These are phyloP conservation scores for Drosophila kepulauana DNA, from an alignment of 1,140 invertebrate genomes.

Conservation along the genomic window DNA sequence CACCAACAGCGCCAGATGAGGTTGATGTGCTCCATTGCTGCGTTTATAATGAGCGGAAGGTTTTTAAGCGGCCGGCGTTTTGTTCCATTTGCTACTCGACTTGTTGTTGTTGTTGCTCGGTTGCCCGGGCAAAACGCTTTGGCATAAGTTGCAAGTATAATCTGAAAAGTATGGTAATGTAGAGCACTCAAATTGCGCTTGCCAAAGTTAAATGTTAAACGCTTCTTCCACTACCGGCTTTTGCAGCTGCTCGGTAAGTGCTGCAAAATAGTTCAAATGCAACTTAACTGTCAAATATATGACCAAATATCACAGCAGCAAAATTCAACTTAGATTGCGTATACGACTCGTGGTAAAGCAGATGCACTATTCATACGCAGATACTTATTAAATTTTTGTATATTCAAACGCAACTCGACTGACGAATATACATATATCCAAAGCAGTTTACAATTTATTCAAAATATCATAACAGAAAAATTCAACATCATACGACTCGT, in stretches of 20 bases:
- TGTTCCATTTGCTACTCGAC: conserved; percentile 16
- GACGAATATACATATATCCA: too few species aligned
- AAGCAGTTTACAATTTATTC: too few species aligned
- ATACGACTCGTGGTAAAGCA: neutral
- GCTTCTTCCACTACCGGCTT: conserved; percentile 1
- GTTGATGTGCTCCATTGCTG: conserved; percentile 61
- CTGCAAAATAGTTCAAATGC: conserved; percentile 19
- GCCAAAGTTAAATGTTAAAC: conserved; percentile 9
- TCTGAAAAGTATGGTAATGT: conserved; percentile 47
- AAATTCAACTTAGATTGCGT: neutral
- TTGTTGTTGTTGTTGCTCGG: conserved; percentile 18
- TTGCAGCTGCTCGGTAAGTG: conserved; percentile 1
- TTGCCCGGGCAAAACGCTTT: conserved; percentile 32
- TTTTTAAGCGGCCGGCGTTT: conserved; percentile 55
- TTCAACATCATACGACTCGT: too few species aligned
- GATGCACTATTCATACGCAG: too few species aligned
- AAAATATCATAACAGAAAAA: too few species aligned
- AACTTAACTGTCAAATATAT: neutral
- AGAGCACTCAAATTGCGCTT: conserved; percentile 36
- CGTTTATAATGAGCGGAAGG: conserved; percentile 75
- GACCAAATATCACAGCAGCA: neutral
- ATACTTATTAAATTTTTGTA: too few species aligned
- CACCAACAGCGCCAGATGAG: conserved; percentile 51
- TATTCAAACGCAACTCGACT: too few species aligned
- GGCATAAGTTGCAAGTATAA: conserved; percentile 43